Percentiles rank a stretch among this genome's conserved stretches.
phyloP scores from a whole-genome alignment of 2,113 vertebrate genomes.

The Isurus oxyrinchus region DNA sequence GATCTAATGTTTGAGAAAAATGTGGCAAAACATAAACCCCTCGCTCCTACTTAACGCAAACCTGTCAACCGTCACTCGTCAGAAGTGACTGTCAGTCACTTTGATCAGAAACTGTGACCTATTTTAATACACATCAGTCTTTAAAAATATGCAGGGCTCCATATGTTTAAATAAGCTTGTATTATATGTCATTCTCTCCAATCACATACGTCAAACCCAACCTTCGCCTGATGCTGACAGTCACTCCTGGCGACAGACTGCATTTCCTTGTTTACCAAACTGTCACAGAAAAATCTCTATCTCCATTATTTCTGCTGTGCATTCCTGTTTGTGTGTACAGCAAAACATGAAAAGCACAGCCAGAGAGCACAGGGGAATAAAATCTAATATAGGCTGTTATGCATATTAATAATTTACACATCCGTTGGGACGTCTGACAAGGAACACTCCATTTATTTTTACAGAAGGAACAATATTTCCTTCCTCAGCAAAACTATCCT shows the following conservation, averaged over 20 bases:
- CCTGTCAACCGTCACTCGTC: neutral
- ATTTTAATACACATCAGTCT: neutral
- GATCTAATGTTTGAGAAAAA: neutral
- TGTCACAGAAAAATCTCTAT: neutral
- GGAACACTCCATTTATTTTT: conserved; percentile 14
- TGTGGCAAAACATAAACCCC: neutral
- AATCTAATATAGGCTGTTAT: neutral
- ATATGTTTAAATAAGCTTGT: neutral
- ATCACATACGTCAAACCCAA: neutral
- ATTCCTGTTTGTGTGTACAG: neutral
- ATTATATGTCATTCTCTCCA: neutral
- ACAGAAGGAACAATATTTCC: neutral
- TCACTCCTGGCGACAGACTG: neutral
- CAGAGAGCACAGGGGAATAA: neutral
- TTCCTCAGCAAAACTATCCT: neutral
- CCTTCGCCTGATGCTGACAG: neutral
- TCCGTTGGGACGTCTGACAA: neutral
- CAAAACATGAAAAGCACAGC: conserved; percentile 2
- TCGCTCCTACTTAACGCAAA: neutral
- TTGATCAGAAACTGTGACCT: neutral
- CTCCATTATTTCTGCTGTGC: neutral
- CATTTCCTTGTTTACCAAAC: conserved; percentile 26
- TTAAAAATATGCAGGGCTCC: neutral
- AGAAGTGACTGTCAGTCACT: neutral
- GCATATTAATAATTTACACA: neutral